These are phyloP conservation scores for Campylomormyrus tamandua DNA, from an alignment of 2,113 vertebrate genomes.

Conservation along the genomic window DNA sequence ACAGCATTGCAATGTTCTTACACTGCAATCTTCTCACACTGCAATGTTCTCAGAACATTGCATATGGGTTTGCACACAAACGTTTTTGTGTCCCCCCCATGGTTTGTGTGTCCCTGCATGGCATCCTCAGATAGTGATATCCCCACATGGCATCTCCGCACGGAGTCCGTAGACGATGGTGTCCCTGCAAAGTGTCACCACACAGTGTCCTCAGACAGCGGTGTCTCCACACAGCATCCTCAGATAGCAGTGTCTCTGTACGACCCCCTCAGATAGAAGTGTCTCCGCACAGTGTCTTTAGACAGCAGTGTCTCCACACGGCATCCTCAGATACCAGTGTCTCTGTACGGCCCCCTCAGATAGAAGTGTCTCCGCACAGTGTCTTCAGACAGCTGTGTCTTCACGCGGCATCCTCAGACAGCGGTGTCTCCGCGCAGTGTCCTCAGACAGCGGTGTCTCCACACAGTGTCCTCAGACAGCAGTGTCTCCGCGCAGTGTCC, in stretches of 20 bases:
- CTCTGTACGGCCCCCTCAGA: too few species aligned
- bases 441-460: background rate
- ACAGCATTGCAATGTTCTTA: background rate
- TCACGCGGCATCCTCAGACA: rapidly evolving
- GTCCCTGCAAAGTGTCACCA: background rate
- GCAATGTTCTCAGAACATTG: background rate
- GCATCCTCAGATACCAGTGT: too few species aligned
- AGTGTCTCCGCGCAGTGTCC: too few species aligned
- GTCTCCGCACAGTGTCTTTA: rapidly evolving
- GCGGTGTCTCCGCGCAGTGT: too few species aligned
- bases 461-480: too few species aligned
- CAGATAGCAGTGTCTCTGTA: too few species aligned
- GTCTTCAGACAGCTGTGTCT: too few species aligned
- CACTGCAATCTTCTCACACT: background rate
- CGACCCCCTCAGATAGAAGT: too few species aligned
- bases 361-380: too few species aligned
- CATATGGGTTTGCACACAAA: background rate
- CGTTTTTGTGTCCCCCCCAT: background rate
- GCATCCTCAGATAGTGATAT: background rate
- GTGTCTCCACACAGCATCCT: too few species aligned
- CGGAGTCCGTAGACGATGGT: background rate
- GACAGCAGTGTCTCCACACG: too few species aligned
- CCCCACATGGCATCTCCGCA: background rate
- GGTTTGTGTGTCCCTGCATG: too few species aligned
- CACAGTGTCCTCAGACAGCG: background rate